Conservation (phyloP, 2,888 invertebrate species). For the Diarsia mendica region DNA sequence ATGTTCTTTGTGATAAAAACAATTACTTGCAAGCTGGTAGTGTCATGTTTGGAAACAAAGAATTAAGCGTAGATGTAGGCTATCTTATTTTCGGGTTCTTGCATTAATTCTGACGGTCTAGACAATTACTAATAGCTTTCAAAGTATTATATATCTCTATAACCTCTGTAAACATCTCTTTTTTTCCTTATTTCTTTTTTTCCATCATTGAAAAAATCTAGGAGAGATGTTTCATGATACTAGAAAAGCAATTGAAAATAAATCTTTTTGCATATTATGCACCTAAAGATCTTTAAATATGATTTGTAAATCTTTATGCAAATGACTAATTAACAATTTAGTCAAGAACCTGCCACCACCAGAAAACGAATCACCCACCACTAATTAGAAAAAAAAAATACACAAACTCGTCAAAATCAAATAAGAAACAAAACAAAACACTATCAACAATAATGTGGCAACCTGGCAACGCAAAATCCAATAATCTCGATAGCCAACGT, state of each 20-base stretch:
- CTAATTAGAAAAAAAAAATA: conserved; percentile 17
- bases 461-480: conserved; percentile 16
- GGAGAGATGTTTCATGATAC: not conserved
- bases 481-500: conserved; percentile 33
- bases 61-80: not conserved
- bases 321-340: not conserved
- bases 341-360: not conserved
- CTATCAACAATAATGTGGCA: not conserved
- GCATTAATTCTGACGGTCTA: not conserved
- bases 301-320: not conserved
- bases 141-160: not conserved
- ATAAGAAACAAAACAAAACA: conserved; percentile 1
- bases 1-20: conserved; percentile 24
- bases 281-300: too few relatives aligned
- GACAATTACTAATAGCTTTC: not conserved
- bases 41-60: conserved; percentile 19
- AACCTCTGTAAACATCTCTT: not conserved
- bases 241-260: not conserved
- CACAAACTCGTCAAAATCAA: not conserved
- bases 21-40: conserved; percentile 22
- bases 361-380: not conserved
- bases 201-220: not conserved
- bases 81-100: not conserved
- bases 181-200: not conserved
- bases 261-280: not conserved